phyloP scores from a whole-genome alignment of 2,888 invertebrate species.

The Leucozona laternaria region DNA sequence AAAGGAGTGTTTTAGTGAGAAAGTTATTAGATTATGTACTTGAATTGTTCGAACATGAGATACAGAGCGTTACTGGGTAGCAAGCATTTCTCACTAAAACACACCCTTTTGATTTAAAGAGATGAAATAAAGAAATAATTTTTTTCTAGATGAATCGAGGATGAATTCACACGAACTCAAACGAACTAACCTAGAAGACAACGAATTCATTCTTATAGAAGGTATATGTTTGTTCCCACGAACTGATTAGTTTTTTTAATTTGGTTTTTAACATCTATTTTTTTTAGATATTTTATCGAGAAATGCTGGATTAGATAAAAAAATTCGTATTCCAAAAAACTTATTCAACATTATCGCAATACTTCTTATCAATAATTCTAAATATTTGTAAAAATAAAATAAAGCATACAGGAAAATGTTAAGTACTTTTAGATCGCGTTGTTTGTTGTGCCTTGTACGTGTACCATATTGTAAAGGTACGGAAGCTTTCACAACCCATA shows the following conservation, averaged over 20 bases:
- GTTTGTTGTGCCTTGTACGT: too few species aligned
- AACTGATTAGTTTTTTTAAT: not conserved
- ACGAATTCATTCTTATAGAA: slow-evolving; percentile 81
- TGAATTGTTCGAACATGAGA: too few species aligned
- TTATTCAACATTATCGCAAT: not conserved
- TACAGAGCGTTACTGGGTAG: not conserved
- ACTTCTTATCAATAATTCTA: not conserved
- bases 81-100: not conserved
- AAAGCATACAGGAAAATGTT: not conserved
- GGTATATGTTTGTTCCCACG: slow-evolving; percentile 74
- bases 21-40: too few species aligned
- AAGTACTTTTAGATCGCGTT: too few species aligned
- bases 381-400: not conserved
- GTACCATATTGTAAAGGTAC: too few species aligned
- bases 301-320: not conserved
- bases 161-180: slow-evolving; percentile 80
- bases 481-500: too few species aligned
- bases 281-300: slow-evolving; percentile 52
- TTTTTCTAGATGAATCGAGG: slow-evolving; percentile 80
- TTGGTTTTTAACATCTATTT: not conserved
- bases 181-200: slow-evolving; percentile 79
- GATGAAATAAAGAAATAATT: not conserved
- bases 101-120: not conserved
- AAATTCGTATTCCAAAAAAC: not conserved
- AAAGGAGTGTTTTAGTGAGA: not conserved